Evolutionary conservation across 2,888 invertebrate species (phyloP).

Genomic region (Alviniconcha strummeri): DNA sequence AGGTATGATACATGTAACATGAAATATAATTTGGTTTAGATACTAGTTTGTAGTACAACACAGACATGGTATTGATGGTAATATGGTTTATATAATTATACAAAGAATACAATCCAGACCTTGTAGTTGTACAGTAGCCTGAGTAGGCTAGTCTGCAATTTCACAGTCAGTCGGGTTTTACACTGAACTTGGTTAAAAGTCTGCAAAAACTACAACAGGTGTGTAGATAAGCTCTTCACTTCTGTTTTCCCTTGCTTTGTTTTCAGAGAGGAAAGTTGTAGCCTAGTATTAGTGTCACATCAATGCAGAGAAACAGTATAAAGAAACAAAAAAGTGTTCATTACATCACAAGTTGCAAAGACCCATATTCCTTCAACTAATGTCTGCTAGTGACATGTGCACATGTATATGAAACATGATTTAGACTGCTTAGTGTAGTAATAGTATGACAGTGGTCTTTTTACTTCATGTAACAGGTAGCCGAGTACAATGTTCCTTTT

Average conservation of each 20-base stretch:
- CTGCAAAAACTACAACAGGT: too few relatives aligned
- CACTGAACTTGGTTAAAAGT: not conserved
- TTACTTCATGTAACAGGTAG: slow-evolving; percentile 76
- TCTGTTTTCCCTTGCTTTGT: not conserved
- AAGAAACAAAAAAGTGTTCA: too few relatives aligned
- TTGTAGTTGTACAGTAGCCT: not conserved
- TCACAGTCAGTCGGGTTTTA: not conserved
- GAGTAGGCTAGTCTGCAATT: not conserved
- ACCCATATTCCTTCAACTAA: too few relatives aligned
- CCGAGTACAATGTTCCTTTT: slow-evolving; percentile 93
- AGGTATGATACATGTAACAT: slow-evolving; percentile 53
- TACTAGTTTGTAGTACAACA: too few relatives aligned
- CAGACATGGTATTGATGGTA: not conserved
- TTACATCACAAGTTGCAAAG: too few relatives aligned
- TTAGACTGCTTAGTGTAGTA: not conserved
- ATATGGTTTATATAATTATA: not conserved
- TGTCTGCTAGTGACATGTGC: too few relatives aligned
- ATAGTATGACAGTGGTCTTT: too few relatives aligned
- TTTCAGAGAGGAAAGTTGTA: not conserved
- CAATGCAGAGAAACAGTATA: too few relatives aligned
- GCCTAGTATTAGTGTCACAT: too few relatives aligned
- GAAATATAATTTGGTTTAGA: slow-evolving; percentile 68
- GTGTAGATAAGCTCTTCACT: too few relatives aligned
- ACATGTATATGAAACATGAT: not conserved
- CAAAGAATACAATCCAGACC: too few relatives aligned